These are phyloP conservation scores for Tryphoninae sp. DNA, from an alignment of 2,888 invertebrate genomes.

Conservation along the genomic window DNA sequence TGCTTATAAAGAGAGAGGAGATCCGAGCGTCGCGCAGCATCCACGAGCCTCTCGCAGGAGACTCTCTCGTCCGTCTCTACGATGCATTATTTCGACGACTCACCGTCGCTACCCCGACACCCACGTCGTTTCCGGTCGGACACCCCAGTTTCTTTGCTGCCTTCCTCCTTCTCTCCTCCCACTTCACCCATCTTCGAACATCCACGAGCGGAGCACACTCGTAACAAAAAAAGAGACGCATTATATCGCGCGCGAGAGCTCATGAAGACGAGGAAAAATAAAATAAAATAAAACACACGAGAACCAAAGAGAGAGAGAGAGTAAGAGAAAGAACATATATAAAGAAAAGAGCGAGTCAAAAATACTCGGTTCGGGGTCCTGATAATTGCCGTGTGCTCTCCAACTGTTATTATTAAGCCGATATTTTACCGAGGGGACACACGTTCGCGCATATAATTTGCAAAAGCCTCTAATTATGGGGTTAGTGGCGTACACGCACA, in stretches of 20 bases:
- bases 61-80: conserved; percentile 55
- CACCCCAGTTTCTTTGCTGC: conserved; percentile 63
- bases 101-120: conserved; percentile 70
- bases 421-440: conserved; percentile 81
- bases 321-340: conserved; percentile 60
- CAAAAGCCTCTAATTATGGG: conserved; percentile 81
- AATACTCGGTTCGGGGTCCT: conserved; percentile 69
- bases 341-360: conserved; percentile 69
- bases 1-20: conserved; percentile 24
- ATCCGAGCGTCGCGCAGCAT: conserved; percentile 19
- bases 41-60: conserved; percentile 32
- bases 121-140: conserved; percentile 73
- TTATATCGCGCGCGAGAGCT: conserved; percentile 15
- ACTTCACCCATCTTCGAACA: conserved; percentile 38
- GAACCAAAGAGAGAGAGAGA: conserved; percentile 57
- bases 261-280: conserved; percentile 65
- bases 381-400: conserved; percentile 80
- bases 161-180: conserved; percentile 50
- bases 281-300: conserved; percentile 50
- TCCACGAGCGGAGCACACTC: conserved; percentile 52
- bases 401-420: conserved; percentile 82
- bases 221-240: conserved; percentile 68
- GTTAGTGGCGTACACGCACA: conserved; percentile 71
- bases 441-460: conserved; percentile 81
- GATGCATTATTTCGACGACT: conserved; percentile 67